Percentiles rank a stretch among this genome's conserved stretches.
phyloP scores from a whole-genome alignment of 2,797 vertebrate genomes.

The Tarsius wallacei region DNA sequence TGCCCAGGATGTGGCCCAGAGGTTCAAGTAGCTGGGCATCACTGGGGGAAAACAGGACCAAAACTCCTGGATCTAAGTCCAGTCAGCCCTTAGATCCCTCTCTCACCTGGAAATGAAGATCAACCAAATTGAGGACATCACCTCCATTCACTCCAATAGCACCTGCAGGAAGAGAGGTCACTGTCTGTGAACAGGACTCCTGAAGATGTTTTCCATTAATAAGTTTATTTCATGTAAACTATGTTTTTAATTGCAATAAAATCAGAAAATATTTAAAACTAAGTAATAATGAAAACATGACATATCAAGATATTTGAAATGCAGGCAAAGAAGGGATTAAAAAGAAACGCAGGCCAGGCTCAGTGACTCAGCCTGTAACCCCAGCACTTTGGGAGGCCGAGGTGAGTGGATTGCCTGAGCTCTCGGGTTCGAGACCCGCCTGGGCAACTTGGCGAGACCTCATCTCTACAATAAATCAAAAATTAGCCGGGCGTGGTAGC shows the following conservation, averaged over 20 bases:
- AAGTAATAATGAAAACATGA: slow-evolving; percentile 56
- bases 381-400: background rate
- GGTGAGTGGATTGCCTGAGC: background rate
- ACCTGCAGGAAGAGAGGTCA: no score
- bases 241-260: background rate
- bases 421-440: background rate
- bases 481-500: background rate
- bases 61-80: no score
- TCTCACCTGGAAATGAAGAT: no score
- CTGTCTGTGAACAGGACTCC: no score
- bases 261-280: background rate
- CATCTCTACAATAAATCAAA: background rate
- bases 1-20: no score
- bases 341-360: background rate
- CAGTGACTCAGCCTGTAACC: background rate
- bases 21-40: no score
- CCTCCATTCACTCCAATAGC: no score
- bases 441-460: background rate
- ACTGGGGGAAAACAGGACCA: no score
- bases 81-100: no score
- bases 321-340: background rate
- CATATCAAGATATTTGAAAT: slow-evolving; percentile 29
- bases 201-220: no score
- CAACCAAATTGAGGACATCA: no score
- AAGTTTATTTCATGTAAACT: no score